Conservation (phyloP, 1,140 invertebrate species). For the Bicyclus anynana region DNA sequence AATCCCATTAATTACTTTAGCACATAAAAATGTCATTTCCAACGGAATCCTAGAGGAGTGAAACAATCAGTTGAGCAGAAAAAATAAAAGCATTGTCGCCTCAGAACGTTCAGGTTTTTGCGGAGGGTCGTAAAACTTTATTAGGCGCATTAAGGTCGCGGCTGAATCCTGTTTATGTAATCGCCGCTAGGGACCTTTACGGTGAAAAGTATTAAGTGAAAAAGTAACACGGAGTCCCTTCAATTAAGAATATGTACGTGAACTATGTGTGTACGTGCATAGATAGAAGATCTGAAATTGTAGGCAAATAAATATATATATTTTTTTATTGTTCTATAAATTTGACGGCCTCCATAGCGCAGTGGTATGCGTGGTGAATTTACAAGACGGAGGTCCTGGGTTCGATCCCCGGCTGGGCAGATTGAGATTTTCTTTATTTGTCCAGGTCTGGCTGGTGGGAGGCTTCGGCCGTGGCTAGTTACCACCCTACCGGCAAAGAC, state of each 20-base stretch:
- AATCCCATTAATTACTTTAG: neutral
- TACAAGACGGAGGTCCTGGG: no score
- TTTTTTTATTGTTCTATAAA: no score
- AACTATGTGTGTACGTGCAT: neutral
- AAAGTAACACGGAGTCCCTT: conserved; percentile 18
- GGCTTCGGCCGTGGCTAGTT: no score
- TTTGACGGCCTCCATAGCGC: no score
- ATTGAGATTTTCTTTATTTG: no score
- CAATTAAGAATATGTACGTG: conserved; percentile 10
- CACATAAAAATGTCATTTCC: conserved; percentile 22
- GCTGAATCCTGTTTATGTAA: conserved; percentile 77
- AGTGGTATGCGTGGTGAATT: no score
- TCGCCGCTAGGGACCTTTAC: conserved; percentile 69
- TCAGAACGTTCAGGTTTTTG: conserved; percentile 68
- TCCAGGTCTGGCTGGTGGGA: no score
- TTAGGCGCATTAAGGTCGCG: conserved; percentile 75
- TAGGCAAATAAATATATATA: no score
- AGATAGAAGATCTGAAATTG: neutral
- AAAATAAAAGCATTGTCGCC: conserved; percentile 75
- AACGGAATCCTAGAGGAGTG: conserved; percentile 54
- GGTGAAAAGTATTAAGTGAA: conserved; percentile 73
- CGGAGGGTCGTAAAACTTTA: conserved; percentile 75
- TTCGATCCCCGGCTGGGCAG: no score
- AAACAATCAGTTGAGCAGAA: conserved; percentile 73
- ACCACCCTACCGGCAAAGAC: no score